A percentile compares a stretch with the other conserved stretches of the same genome.
These are phyloP conservation scores for Papilio polyxenes DNA, from an alignment of 1,140 invertebrate genomes.

Conservation along the genomic window DNA sequence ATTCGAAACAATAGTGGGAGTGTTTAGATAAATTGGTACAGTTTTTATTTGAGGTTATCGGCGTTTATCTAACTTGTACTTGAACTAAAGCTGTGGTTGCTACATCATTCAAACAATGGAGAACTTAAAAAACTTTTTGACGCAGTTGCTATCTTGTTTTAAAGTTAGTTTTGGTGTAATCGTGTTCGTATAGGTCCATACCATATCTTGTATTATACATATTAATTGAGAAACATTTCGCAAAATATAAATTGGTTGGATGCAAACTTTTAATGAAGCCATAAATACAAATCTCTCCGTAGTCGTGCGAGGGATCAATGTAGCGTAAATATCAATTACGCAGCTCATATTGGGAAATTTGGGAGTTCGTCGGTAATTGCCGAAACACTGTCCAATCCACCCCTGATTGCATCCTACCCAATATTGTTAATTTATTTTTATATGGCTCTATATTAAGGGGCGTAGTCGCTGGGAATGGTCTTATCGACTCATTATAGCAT, in stretches of 20 bases:
- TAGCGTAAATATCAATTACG: slow-evolving; percentile 76
- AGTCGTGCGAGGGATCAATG: slow-evolving; percentile 55
- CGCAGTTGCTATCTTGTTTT: background rate
- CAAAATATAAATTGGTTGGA: slow-evolving; percentile 32
- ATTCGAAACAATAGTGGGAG: slow-evolving; percentile 46
- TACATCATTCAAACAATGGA: background rate
- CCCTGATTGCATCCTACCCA: slow-evolving; percentile 57
- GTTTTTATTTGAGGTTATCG: slow-evolving; percentile 17
- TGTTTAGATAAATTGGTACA: slow-evolving; percentile 22
- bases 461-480: slow-evolving; percentile 30
- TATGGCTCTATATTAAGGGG: slow-evolving; percentile 56
- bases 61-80: slow-evolving; percentile 6
- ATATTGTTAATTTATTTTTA: slow-evolving; percentile 73
- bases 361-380: slow-evolving; percentile 65
- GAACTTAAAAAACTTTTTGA: background rate
- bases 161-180: background rate
- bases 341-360: slow-evolving; percentile 64
- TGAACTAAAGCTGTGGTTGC: background rate
- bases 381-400: slow-evolving; percentile 50
- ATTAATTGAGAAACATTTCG: slow-evolving; percentile 19
- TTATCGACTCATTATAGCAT: slow-evolving; percentile 28
- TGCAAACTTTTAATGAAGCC: slow-evolving; percentile 39
- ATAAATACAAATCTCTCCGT: slow-evolving; percentile 51
- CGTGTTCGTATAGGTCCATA: background rate
- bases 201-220: background rate